Evolutionary conservation across 2,797 vertebrate genomes (phyloP), one percentile per base, ranked within the genome.

Genomic region (Anguilla obscura): DNA sequence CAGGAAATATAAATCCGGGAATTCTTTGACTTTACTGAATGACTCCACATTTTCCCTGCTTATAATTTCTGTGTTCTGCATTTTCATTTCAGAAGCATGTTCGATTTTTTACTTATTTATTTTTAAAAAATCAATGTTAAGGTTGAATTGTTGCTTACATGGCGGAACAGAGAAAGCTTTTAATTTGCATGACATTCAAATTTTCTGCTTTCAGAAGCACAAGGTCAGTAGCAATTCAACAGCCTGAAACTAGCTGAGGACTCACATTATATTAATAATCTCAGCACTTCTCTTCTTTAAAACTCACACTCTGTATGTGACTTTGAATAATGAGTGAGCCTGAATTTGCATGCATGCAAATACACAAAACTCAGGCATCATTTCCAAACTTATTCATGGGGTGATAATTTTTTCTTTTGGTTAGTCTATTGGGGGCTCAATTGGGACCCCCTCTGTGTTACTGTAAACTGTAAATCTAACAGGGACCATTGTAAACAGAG

Each of bases 131-230:
- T 66, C 84, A 86, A 87, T 40, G 86, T 80, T 12, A 85, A 87
- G 76, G 54, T 16, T 54, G 69, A 10, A 86, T 1, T 40, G 27
- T n/a, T 56, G 52, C 89, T 89, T 87, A 84, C 82, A 87, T 5
- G 21, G 69, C 54, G 24, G 58, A 79, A 63, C 27, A 36, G 80
- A 80, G 30, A 88, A 89, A 89, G 87, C 89, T 89, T 89, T 58
- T 88, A 54, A 80, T 90, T 91, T 91, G 86, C 88, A 89, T 92
- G 89, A 89, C 88, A 88, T 90, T 89, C 91, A 91, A 90, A 88
- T 66, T 86, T 92, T 93, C 89, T 88, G 89, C 90, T 91, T 90
- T 91, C 91, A 89, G 89, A 90, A 92, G 92, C 58, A 88, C 87
- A 88, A 88, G 86, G 90, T 89, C 88, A 91, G 91, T 91, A 91